These are phyloP conservation scores for Diadophis punctatus DNA, from an alignment of 2,113 vertebrate genomes.

Conservation along the genomic window DNA sequence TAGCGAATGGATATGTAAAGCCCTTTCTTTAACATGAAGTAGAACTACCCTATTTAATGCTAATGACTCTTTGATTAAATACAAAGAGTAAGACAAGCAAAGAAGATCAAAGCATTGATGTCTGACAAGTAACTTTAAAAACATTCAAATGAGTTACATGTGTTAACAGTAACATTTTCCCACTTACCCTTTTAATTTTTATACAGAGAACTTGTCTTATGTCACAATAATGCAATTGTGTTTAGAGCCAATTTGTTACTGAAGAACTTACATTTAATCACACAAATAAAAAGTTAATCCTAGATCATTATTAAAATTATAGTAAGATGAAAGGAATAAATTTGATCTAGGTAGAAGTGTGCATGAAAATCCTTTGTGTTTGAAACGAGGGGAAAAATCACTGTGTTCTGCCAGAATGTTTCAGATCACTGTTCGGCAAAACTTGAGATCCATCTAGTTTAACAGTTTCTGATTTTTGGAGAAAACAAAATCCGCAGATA, in stretches of 20 bases:
- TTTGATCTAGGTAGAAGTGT: not conserved
- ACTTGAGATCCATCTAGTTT: not conserved
- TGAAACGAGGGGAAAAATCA: not conserved
- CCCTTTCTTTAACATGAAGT: not conserved
- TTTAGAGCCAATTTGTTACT: not conserved
- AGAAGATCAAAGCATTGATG: not conserved
- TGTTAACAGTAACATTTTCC: not conserved
- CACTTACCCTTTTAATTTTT: not conserved
- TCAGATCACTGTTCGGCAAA: not conserved
- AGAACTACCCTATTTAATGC: not conserved
- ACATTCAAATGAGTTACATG: not conserved
- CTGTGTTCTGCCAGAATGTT: not conserved
- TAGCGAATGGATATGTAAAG: not conserved
- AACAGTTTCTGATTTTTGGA: not conserved
- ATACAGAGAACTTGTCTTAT: not conserved
- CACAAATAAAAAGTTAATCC: not conserved
- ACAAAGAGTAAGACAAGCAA: slow-evolving; percentile 17
- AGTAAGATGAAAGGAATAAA: not conserved
- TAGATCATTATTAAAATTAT: not conserved
- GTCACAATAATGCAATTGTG: not conserved
- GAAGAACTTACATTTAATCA: not conserved
- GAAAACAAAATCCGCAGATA: not conserved
- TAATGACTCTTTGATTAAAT: not conserved
- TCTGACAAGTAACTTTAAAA: not conserved
- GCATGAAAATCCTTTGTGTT: not conserved